Evolutionary conservation across 2,888 invertebrate genomes (phyloP), one percentile per base, ranked within the genome.

Genomic region (Tupiocoris notatus): DNA sequence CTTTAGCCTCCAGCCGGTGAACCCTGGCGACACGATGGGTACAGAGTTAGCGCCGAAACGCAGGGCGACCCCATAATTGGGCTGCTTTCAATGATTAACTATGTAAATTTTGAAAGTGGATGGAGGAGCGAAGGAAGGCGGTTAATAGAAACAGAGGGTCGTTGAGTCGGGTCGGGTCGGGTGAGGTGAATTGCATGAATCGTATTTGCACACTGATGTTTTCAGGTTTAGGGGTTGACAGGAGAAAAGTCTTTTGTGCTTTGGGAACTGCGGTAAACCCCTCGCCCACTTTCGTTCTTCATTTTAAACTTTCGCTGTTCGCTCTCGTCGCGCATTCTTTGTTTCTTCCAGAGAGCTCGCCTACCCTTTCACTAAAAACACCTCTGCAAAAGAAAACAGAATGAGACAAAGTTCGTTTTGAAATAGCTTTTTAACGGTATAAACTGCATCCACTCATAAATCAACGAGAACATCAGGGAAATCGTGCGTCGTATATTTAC

Each of bases 161-260:
- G 67, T n/a, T n/a, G n/a, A n/a, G n/a, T 23, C 59, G 59, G 70
- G 39, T 39, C 39, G 39, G 39, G 39, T 39, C 39, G 59, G 59
- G 16, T 59, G 59, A 59, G 65, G 24, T 59, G 65, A 76, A 76
- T 68, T 76, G 62, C 62, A 63, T 68, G 76, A 76, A 76, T 76
- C 68, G 54, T 62, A 76, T 76, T 76, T 76, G 76, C 76, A 68
- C 70, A 68, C 76, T 76, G 76, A 76, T 76, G 76, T 76, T 76
- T 76, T 62, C 39, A 39, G 39, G 39, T 39, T 59, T 25, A n/a
- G 25, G 76, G 76, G 68, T 67, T 76, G 68, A 25, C 76, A 58
- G 20, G 61, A 39, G 56, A 74, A 74, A 74, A 70, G 57, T 54
- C 65, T 64, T 58, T 68, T 39, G 39, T 39, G 39, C 39, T 12